These are phyloP conservation scores for Diarsia dahlii DNA, from an alignment of 2,888 invertebrate genomes.

Conservation along the genomic window DNA sequence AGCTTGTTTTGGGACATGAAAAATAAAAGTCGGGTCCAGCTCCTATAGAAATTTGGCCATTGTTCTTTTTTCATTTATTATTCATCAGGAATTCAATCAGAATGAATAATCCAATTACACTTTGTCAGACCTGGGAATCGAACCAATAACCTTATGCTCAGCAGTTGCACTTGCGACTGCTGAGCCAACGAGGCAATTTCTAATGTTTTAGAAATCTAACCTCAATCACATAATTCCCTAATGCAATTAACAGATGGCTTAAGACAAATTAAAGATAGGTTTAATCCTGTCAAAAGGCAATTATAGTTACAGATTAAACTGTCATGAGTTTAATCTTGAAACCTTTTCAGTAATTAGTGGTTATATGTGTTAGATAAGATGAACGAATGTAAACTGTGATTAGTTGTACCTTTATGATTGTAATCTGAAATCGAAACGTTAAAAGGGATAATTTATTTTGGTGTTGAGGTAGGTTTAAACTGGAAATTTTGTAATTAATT, in stretches of 20 bases:
- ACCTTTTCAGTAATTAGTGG: slow-evolving; percentile 20
- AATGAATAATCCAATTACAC: too few relatives aligned
- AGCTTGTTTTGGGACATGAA: too few relatives aligned
- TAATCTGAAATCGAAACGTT: neutral
- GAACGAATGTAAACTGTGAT: neutral
- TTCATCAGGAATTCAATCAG: too few relatives aligned
- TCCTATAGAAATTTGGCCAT: too few relatives aligned
- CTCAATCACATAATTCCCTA: slow-evolving; percentile 3
- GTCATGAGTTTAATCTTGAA: slow-evolving; percentile 14
- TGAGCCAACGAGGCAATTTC: neutral
- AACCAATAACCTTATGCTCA: too few relatives aligned
- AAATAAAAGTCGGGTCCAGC: too few relatives aligned
- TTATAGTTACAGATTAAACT: slow-evolving; percentile 20
- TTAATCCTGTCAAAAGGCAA: slow-evolving; percentile 16
- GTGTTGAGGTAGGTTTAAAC: neutral
- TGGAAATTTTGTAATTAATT: too few relatives aligned
- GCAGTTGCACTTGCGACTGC: too few relatives aligned
- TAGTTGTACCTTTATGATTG: neutral
- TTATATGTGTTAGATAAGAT: neutral
- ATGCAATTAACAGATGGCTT: slow-evolving; percentile 28
- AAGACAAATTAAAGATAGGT: slow-evolving; percentile 23
- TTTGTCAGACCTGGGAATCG: too few relatives aligned
- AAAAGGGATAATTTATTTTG: neutral
- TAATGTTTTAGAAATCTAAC: neutral
- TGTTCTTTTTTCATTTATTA: too few relatives aligned